phyloP scores from a whole-genome alignment of 2,113 vertebrate genomes.

The Planiliza haematocheilus region DNA sequence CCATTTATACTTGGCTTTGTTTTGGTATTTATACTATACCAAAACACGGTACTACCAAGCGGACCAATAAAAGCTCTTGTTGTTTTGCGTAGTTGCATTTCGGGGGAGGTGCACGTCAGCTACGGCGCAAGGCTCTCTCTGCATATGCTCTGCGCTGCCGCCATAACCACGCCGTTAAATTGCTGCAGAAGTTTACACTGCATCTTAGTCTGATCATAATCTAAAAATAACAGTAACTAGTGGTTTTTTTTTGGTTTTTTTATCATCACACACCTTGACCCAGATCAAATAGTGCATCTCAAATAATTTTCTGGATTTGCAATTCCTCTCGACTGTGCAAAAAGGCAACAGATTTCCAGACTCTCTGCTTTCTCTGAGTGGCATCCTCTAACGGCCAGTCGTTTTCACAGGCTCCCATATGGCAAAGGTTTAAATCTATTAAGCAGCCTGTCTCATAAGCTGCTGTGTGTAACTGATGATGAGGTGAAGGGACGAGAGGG shows the following conservation, averaged over 20 bases:
- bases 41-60: too few species aligned
- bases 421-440: slow-evolving; percentile 30
- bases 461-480: slow-evolving; percentile 11
- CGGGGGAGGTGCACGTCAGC: too few species aligned
- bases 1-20: too few species aligned
- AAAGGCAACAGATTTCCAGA: slow-evolving; percentile 9
- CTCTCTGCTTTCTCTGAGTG: slow-evolving; percentile 11
- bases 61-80: too few species aligned
- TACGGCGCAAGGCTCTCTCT: too few species aligned
- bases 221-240: not conserved
- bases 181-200: too few species aligned
- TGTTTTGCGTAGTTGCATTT: too few species aligned
- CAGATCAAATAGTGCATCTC: not conserved
- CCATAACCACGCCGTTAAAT: too few species aligned
- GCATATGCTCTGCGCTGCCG: too few species aligned
- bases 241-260: too few species aligned
- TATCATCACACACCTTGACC: not conserved
- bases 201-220: not conserved
- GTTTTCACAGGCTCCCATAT: slow-evolving; percentile 24
- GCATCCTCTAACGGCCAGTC: slow-evolving; percentile 19
- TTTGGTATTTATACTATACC: too few species aligned
- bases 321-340: not conserved
- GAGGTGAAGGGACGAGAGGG: slow-evolving; percentile 23
- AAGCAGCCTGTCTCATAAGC: slow-evolving; percentile 23
- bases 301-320: not conserved